Evolutionary conservation across 1,140 invertebrate species (phyloP), one percentile per base, ranked within the genome.

Genomic region (Apis dorsata): DNA sequence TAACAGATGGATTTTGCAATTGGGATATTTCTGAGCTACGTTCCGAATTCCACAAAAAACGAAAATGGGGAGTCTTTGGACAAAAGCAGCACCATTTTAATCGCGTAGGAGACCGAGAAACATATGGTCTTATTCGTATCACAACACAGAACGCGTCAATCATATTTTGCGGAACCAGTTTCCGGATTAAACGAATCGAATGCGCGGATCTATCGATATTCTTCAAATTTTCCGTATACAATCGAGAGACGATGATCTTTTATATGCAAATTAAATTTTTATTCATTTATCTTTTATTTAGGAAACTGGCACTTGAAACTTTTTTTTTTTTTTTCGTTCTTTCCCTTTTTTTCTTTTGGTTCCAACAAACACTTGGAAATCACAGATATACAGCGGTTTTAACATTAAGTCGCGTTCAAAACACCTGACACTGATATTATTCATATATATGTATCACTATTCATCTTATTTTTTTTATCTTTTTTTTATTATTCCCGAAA

Each of bases 341-440:
- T 72, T 79, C 70, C 24, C 11, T 74, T 44, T 62, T 74, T 85
- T 60, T 60, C 53, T 83, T 83, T 66, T 80, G 34, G 51, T 72
- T 76, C 53, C 84, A 85, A 79, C 84, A 83, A 82, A 81, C 85
- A 87, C 85, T 87, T 81, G 78, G 66, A 83, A 86, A 86, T 88
- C 91, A 92, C 90, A 91, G 85, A 88, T 81, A 88, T 76, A 83
- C 19, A 17, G 44, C 51, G 73, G 79, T 83, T 66, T 72, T 82
- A 49, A 62, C 2, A 62, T 69, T 53, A 65, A 68, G 13, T 55
- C 81, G 77, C 86, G 85, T 72, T 84, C 70, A 63, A 84, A 70
- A 75, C 86, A 88, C 85, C 81, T 75, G 78, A 84, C 86, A 88
- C 85, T 86, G 70, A 79, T 65, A 28, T 53, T 49, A 28, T 17